Evolutionary conservation across 2,113 vertebrate species (phyloP).

Genomic region (Pimephales promelas): DNA sequence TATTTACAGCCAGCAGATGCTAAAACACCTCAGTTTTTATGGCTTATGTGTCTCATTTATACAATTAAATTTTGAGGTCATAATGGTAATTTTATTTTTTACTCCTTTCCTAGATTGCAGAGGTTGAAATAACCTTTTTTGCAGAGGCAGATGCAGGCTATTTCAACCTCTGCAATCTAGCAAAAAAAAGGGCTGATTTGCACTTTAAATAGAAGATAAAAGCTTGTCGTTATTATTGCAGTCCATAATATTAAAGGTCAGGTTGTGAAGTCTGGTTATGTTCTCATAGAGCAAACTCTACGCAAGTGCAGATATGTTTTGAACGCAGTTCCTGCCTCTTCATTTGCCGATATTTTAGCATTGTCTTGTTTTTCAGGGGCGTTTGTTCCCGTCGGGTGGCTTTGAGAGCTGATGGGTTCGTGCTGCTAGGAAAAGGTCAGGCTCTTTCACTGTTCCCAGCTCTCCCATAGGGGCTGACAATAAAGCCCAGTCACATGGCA

Average conservation of each 20-base stretch:
- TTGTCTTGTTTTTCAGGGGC: conserved; percentile 15
- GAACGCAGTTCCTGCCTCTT: neutral
- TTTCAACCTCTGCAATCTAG: neutral
- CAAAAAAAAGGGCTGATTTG: conserved; percentile 31
- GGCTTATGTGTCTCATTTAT: neutral
- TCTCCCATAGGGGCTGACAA: conserved; percentile 31
- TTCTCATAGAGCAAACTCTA: neutral
- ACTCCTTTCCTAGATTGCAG: no score
- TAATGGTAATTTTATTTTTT: no score
- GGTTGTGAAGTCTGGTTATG: neutral
- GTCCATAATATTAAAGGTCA: neutral
- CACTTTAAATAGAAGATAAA: conserved; percentile 22
- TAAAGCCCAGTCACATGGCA: conserved; percentile 15
- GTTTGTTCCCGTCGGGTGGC: neutral
- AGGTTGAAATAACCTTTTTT: no score
- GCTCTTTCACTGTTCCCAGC: neutral
- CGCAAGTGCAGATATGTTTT: neutral
- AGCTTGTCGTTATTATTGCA: neutral
- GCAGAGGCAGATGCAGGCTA: no score
- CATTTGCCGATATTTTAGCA: conserved; percentile 14
- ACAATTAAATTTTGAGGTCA: neutral
- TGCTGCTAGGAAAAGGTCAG: conserved; percentile 41
- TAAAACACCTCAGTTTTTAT: neutral
- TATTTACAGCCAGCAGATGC: neutral
- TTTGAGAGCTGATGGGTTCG: conserved; percentile 24